Percentiles rank a stretch among this genome's conserved stretches.
phyloP scores from a whole-genome alignment of 2,113 vertebrate species.

The Aegotheles bennettii region DNA sequence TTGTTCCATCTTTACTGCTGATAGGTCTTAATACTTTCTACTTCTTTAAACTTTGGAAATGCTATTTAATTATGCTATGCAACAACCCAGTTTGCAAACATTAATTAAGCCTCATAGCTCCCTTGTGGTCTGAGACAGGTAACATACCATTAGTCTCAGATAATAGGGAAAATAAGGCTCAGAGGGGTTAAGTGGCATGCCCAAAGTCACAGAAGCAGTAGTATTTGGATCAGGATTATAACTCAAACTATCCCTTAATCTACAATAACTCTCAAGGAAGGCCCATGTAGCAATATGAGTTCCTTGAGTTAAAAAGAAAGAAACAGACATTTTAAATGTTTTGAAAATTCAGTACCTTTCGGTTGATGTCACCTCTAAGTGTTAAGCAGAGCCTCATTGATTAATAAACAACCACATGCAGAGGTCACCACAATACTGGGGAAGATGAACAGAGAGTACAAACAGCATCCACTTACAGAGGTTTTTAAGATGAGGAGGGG shows the following conservation, averaged over 20 bases:
- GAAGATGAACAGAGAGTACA: background rate
- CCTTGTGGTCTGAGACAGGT: slow-evolving; percentile 57
- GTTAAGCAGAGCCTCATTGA: background rate
- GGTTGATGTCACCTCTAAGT: background rate
- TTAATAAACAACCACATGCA: background rate
- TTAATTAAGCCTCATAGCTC: slow-evolving; percentile 64
- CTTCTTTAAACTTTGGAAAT: slow-evolving; percentile 61
- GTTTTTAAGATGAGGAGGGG: background rate
- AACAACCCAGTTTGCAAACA: slow-evolving; percentile 63
- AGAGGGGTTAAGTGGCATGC: slow-evolving; percentile 51
- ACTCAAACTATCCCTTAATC: slow-evolving; percentile 30
- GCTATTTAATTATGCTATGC: slow-evolving; percentile 63
- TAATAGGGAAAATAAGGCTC: slow-evolving; percentile 61
- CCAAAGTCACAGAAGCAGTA: slow-evolving; percentile 43
- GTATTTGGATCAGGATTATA: slow-evolving; percentile 25
- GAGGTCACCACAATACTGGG: background rate
- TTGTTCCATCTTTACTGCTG: slow-evolving; percentile 29
- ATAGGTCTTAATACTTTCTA: slow-evolving; percentile 50
- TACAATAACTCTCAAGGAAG: background rate
- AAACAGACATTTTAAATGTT: background rate
- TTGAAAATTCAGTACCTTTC: background rate
- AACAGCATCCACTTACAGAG: background rate
- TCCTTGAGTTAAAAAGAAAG: background rate
- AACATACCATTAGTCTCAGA: slow-evolving; percentile 60
- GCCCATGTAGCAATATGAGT: background rate